These are phyloP conservation scores for Apostichopus leukothele DNA, from an alignment of 53 echinoderm and acorn worm genomes.

Conservation along the genomic window DNA sequence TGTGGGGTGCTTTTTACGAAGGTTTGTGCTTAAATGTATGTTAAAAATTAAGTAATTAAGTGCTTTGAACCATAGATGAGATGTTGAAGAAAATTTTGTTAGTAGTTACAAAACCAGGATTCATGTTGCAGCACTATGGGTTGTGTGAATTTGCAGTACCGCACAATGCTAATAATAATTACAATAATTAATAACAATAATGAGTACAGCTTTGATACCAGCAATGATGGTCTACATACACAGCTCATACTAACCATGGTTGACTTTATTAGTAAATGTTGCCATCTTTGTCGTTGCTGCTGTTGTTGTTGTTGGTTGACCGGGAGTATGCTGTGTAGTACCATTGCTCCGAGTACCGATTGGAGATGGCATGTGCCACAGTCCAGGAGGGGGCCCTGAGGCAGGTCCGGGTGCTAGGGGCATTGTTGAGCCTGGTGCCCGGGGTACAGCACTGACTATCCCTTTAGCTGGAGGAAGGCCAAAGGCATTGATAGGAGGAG, in stretches of 20 bases:
- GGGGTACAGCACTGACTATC: background rate
- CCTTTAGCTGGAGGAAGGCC: conserved; percentile 10
- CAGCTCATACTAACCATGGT: background rate
- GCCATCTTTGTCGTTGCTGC: background rate
- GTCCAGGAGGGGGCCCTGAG: background rate
- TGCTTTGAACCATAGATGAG: no score
- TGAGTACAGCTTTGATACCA: no score
- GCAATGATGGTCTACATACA: background rate
- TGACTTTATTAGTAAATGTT: background rate
- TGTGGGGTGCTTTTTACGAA: no score
- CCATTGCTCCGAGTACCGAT: background rate
- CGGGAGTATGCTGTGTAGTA: background rate
- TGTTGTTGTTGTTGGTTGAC: background rate
- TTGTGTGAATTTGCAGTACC: no score
- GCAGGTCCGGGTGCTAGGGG: conserved; percentile 17
- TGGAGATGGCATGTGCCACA: background rate
- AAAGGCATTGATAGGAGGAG: background rate
- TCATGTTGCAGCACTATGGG: no score
- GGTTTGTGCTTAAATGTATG: no score
- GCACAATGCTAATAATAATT: no score
- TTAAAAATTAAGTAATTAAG: no score
- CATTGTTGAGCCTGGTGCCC: conserved; percentile 14
- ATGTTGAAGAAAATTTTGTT: no score
- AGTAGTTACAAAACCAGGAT: no score
- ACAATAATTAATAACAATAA: no score